These are phyloP conservation scores for Petroica traversi DNA, from an alignment of 2,113 vertebrate species.

Conservation along the genomic window DNA sequence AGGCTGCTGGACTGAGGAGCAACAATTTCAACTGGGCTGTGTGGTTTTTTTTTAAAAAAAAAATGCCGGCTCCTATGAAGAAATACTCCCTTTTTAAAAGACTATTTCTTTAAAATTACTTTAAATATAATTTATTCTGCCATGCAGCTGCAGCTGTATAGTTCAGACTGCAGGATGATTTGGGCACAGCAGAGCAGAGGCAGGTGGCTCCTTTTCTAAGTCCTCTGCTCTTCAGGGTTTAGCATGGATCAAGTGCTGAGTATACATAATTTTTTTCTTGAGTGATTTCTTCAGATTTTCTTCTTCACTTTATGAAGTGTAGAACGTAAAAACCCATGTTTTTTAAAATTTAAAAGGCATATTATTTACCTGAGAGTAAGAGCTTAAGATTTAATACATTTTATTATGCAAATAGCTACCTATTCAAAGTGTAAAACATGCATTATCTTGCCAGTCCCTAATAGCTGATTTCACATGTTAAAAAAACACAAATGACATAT, in stretches of 20 bases:
- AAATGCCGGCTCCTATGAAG: not conserved
- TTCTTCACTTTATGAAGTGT: slow-evolving; percentile 1
- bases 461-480: not conserved
- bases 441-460: slow-evolving; percentile 22
- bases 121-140: not conserved
- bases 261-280: not conserved
- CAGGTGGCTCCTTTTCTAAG: not conserved
- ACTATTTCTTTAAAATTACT: not conserved
- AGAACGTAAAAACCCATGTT: not conserved
- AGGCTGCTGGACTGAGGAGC: not conserved
- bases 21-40: not conserved
- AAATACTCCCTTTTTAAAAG: not conserved
- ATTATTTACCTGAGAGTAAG: slow-evolving; percentile 39
- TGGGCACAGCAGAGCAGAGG: not conserved
- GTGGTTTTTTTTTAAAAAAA: not conserved
- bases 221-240: not conserved
- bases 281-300: not conserved
- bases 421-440: slow-evolving; percentile 23
- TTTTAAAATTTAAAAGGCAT: slow-evolving; percentile 45
- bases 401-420: slow-evolving; percentile 57
- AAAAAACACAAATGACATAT: not conserved
- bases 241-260: not conserved
- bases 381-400: slow-evolving; percentile 35
- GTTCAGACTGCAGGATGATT: not conserved
- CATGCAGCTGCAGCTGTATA: not conserved